A percentile compares a stretch with the other conserved stretches of the same genome.
Conservation (phyloP, 2,797 vertebrate species). For the Eulemur albifrons region DNA sequence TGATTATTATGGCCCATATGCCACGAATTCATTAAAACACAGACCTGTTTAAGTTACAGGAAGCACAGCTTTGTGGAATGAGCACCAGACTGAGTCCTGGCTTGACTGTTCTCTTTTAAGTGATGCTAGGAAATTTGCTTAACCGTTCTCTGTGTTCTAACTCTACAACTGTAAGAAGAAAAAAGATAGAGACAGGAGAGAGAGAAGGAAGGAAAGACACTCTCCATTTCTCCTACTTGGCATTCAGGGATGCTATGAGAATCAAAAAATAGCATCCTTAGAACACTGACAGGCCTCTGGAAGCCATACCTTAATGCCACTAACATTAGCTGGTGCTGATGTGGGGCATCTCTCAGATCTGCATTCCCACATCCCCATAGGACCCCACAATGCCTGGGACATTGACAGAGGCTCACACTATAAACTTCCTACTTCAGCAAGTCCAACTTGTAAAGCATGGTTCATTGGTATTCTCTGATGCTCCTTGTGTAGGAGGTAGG, state of each 20-base stretch:
- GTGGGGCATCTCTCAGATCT: not conserved
- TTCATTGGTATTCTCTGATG: slow-evolving; percentile 59
- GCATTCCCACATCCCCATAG: not conserved
- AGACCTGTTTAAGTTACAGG: slow-evolving; percentile 63
- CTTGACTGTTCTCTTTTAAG: slow-evolving; percentile 52
- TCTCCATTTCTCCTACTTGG: not conserved
- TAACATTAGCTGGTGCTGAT: not conserved
- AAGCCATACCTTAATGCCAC: slow-evolving; percentile 6
- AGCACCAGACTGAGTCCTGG: slow-evolving; percentile 30
- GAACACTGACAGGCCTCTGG: slow-evolving; percentile 10
- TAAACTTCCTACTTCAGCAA: slow-evolving; percentile 42
- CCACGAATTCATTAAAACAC: slow-evolving; percentile 57
- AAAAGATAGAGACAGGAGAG: not conserved
- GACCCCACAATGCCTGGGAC: not conserved
- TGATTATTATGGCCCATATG: slow-evolving; percentile 67
- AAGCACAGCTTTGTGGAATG: slow-evolving; percentile 61
- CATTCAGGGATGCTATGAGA: not conserved
- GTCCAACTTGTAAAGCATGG: slow-evolving; percentile 19
- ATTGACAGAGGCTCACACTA: not conserved
- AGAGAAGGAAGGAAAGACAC: not conserved
- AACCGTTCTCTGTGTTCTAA: slow-evolving; percentile 49
- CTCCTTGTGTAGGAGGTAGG: slow-evolving; percentile 51
- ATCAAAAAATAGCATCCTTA: not conserved
- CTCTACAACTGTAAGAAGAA: not conserved
- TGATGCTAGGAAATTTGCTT: slow-evolving; percentile 28